Conservation (phyloP, 2,888 invertebrate species). For the Pandemis cinnamomeana region DNA sequence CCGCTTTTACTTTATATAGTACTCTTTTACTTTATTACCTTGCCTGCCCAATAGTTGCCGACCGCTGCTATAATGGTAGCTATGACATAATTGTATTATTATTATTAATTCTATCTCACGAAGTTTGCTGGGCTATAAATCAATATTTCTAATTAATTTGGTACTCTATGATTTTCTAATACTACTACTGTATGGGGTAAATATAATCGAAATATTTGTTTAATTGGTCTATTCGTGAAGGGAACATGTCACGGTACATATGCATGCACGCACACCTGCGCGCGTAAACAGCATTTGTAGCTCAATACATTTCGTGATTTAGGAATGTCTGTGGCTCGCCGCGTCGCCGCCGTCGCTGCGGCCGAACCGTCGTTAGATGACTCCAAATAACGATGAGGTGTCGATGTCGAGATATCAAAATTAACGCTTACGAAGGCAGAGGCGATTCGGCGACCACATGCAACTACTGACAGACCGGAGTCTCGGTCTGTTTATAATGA, state of each 20-base stretch:
- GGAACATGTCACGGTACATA: too few relatives aligned
- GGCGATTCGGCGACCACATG: too few relatives aligned
- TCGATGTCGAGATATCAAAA: too few relatives aligned
- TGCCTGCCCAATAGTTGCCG: too few relatives aligned
- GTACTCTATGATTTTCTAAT: neutral
- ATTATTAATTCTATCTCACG: neutral
- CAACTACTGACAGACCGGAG: too few relatives aligned
- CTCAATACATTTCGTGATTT: neutral
- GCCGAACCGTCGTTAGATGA: too few relatives aligned
- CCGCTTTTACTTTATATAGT: too few relatives aligned
- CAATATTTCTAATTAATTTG: neutral
- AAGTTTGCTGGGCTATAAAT: neutral
- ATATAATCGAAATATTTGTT: neutral
- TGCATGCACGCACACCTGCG: neutral
- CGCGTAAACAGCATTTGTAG: neutral
- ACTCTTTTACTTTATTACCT: too few relatives aligned
- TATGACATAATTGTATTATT: neutral
- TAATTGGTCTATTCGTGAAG: neutral
- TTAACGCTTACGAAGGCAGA: too few relatives aligned
- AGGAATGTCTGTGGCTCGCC: neutral
- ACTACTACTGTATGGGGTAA: neutral
- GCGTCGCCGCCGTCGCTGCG: neutral
- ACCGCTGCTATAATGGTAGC: too few relatives aligned
- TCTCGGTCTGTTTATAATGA: too few relatives aligned
- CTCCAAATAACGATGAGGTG: too few relatives aligned